These are phyloP conservation scores for Toxotes chatareus DNA, from an alignment of 2,113 vertebrate genomes.

Conservation along the genomic window DNA sequence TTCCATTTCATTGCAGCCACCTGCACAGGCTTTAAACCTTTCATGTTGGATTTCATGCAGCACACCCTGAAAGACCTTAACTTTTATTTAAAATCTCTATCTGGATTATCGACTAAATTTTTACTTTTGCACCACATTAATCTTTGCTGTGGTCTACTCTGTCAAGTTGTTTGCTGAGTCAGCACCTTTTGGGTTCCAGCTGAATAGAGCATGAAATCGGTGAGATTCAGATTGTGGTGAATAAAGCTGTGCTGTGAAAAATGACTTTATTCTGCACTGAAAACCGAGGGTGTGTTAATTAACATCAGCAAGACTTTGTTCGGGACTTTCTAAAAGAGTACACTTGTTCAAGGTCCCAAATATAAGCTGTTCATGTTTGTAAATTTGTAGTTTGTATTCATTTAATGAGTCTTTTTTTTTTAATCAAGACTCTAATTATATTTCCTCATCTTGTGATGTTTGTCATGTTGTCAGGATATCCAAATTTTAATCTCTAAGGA, in stretches of 20 bases:
- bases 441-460: conserved; percentile 15
- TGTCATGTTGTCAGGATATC: conserved; percentile 19
- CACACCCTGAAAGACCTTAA: not conserved
- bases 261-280: conserved; percentile 46
- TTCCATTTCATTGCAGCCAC: not conserved
- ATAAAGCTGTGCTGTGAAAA: conserved; percentile 50
- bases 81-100: conserved; percentile 38
- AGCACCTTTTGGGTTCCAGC: conserved; percentile 59
- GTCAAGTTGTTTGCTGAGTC: conserved; percentile 54
- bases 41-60: not conserved
- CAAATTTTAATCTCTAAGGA: not conserved
- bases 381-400: conserved; percentile 21
- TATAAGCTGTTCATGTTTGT: conserved; percentile 11
- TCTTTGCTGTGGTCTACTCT: conserved; percentile 48
- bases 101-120: conserved; percentile 48
- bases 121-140: conserved; percentile 57
- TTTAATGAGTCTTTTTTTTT: not conserved
- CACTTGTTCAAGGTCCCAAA: not conserved
- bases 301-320: conserved; percentile 32
- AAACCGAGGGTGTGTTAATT: conserved; percentile 39
- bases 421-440: conserved; percentile 15
- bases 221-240: conserved; percentile 53
- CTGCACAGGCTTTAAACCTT: not conserved
- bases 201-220: conserved; percentile 66
- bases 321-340: not conserved